Evolutionary conservation across 2,113 vertebrate genomes (phyloP).

Genomic region (Morone saxatilis): DNA sequence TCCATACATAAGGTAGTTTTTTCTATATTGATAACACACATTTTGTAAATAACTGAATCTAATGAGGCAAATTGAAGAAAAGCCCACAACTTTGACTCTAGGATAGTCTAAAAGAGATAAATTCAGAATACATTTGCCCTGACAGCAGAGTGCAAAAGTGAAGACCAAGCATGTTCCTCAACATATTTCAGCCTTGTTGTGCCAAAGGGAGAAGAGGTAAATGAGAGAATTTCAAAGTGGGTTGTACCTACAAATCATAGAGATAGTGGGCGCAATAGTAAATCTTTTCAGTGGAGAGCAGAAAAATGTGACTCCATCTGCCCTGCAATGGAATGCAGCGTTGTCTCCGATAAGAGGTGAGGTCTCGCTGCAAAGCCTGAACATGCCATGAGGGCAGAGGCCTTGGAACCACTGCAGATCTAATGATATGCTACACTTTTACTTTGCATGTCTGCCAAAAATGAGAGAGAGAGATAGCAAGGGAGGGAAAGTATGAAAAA

Average conservation of each 20-base stretch:
- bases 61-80: neutral
- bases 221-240: conserved; percentile 44
- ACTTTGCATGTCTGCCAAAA: conserved; percentile 58
- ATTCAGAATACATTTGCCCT: neutral
- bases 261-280: conserved; percentile 62
- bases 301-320: conserved; percentile 61
- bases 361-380: conserved; percentile 56
- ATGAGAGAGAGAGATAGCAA: neutral
- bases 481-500: conserved; percentile 19
- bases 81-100: neutral
- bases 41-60: neutral
- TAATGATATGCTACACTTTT: conserved; percentile 69
- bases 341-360: conserved; percentile 66
- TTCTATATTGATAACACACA: neutral
- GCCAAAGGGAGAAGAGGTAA: conserved; percentile 37
- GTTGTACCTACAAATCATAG: conserved; percentile 67
- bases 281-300: conserved; percentile 63
- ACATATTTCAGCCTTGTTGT: conserved; percentile 19
- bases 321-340: conserved; percentile 67
- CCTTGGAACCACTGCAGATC: conserved; percentile 61
- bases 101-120: neutral
- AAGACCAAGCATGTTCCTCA: conserved; percentile 11
- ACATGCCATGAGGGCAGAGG: conserved; percentile 62
- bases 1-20: neutral
- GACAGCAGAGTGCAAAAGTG: neutral